Evolutionary conservation across 1,140 invertebrate species (phyloP), one percentile per base, ranked within the genome.

Genomic region (Sinella curviseta): DNA sequence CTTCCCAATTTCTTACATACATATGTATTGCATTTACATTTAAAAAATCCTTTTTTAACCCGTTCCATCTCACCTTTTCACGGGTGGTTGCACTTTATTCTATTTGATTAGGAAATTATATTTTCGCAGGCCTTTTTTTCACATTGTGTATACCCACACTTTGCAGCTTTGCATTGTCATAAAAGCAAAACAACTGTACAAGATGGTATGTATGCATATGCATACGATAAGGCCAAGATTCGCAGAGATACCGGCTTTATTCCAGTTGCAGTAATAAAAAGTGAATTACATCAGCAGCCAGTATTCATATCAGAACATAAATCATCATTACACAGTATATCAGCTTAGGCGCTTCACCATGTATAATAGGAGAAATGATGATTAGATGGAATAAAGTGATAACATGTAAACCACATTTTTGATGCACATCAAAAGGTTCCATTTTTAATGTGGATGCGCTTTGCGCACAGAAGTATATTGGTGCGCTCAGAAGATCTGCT

Each of bases 61-160:
- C 20, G 39, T 48, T 60, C 3, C 24, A 60, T n/a, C 57, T 4
- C 14, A 26, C 24, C 24, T 26, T 60, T n/a, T 12, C 24, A 60
- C 57, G 57, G 57, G 57, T 60, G 57, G 57, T 60, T 60, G 57
- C 57, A 60, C 57, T 60, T 60, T 60, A n/a, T 26, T 17, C 57
- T 60, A n/a, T 60, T 16, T 26, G 57, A 60, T 4, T 26, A 60
- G 8, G 24, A 26, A n/a, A 26, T 60, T 60, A n/a, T 16, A n/a
- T 8, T 60, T 60, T 48, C 39, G 39, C 39, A 48, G 20, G 39
- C 8, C 20, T 20, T 48, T 48, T 20, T 48, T 48, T 20, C 39
- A 48, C 39, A 48, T 20, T 48, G 39, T 48, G 39, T n/a, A n/a
- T n/a, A 48, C 39, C 39, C 8, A 48, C 39, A 48, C 20, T 8